Evolutionary conservation across 2,888 invertebrate genomes (phyloP).

Genomic region (Fissipunctia ypsillon): DNA sequence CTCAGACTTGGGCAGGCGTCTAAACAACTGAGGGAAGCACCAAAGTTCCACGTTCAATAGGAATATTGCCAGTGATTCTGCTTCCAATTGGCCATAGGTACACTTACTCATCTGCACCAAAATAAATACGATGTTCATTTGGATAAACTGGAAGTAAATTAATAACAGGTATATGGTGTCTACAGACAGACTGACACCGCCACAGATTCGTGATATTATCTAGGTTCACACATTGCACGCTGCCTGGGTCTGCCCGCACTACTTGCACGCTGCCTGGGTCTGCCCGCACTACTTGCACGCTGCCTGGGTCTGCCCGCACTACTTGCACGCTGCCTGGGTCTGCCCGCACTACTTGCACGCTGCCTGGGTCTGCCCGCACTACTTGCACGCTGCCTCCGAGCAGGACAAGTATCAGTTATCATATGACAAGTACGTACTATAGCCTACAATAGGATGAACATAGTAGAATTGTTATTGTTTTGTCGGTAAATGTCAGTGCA

Average conservation of each 20-base stretch:
- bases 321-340: slow-evolving; percentile 45
- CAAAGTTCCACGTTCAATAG: neutral
- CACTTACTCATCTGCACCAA: neutral
- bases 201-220: neutral
- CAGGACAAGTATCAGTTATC: slow-evolving; percentile 31
- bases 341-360: slow-evolving; percentile 46
- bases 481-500: neutral
- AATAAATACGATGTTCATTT: neutral
- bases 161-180: neutral
- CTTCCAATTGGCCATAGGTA: neutral
- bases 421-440: neutral
- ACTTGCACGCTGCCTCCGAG: slow-evolving; percentile 14
- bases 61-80: neutral
- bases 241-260: slow-evolving; percentile 43
- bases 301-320: slow-evolving; percentile 38
- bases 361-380: no score
- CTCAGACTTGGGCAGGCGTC: neutral
- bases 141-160: neutral
- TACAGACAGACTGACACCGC: slow-evolving; percentile 31
- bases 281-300: no score
- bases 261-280: no score
- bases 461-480: neutral
- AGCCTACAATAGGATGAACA: neutral
- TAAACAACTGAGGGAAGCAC: neutral
- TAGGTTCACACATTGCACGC: slow-evolving; percentile 34